These are phyloP conservation scores for Thalpophila matura DNA, from an alignment of 2,888 invertebrate species.

Conservation along the genomic window DNA sequence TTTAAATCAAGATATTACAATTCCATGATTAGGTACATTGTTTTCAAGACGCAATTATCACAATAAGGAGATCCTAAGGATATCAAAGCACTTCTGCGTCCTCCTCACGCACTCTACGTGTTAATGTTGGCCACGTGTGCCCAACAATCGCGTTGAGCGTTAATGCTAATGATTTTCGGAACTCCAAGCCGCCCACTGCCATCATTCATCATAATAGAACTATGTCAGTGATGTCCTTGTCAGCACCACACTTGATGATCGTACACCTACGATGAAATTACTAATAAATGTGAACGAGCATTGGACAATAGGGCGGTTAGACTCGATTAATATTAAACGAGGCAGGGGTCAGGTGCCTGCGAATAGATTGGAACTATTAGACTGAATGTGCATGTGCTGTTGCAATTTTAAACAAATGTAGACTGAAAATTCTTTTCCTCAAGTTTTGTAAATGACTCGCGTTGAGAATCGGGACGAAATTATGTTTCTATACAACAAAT, in stretches of 20 bases:
- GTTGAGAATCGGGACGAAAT: no score
- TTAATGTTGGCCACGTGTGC: no score
- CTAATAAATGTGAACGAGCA: constrained; percentile 28
- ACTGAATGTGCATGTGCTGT: not conserved
- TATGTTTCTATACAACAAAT: no score
- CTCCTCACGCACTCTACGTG: no score
- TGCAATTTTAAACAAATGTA: no score
- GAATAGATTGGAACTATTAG: constrained; percentile 23
- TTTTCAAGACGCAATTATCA: no score
- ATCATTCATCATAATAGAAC: constrained; percentile 25
- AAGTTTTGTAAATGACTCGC: no score
- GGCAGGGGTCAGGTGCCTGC: constrained; percentile 37
- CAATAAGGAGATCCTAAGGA: no score
- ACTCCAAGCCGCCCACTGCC: constrained; percentile 1
- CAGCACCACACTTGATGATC: constrained; percentile 44
- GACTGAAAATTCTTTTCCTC: not conserved
- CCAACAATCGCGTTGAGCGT: no score
- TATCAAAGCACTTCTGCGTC: no score
- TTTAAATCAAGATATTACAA: no score
- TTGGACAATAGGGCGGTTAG: constrained; percentile 31
- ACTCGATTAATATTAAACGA: constrained; percentile 43
- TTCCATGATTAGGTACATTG: no score
- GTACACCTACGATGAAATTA: constrained; percentile 47
- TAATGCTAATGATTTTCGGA: constrained; percentile 21
- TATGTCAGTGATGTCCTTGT: constrained; percentile 44